Conservation (phyloP, 2,113 vertebrate species). For the Dipodomys ordii region DNA sequence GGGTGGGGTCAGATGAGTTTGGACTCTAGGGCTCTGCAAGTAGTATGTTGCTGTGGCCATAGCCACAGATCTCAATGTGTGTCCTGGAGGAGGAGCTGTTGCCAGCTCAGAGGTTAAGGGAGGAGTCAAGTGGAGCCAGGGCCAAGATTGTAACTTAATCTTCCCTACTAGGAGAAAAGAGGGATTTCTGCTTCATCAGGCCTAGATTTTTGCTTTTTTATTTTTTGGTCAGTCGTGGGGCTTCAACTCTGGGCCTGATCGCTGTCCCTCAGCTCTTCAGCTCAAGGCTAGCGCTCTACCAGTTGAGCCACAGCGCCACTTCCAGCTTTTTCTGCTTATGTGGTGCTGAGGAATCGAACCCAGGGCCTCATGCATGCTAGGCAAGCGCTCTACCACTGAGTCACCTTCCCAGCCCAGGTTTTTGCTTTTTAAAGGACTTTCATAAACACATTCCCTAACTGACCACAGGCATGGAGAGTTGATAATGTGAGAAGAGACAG, state of each 20-base stretch:
- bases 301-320: too few relatives aligned
- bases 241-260: too few relatives aligned
- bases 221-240: too few relatives aligned
- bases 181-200: slow-evolving; percentile 29
- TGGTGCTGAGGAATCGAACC: too few relatives aligned
- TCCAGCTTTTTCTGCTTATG: too few relatives aligned
- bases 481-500: not conserved
- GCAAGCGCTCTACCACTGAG: too few relatives aligned
- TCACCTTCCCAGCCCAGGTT: not conserved
- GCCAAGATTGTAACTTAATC: slow-evolving; percentile 46
- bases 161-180: slow-evolving; percentile 50
- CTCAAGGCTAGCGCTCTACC: too few relatives aligned
- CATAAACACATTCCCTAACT: not conserved
- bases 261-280: too few relatives aligned
- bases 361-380: too few relatives aligned
- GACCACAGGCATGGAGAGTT: not conserved
- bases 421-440: slow-evolving; percentile 22
- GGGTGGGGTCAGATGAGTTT: slow-evolving; percentile 79
- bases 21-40: slow-evolving; percentile 37
- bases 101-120: slow-evolving; percentile 53
- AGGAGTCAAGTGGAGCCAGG: slow-evolving; percentile 55
- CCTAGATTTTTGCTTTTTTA: not conserved
- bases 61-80: slow-evolving; percentile 61
- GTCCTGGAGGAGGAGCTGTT: slow-evolving; percentile 63
- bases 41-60: slow-evolving; percentile 37